phyloP scores from a whole-genome alignment of 2,888 invertebrate species.

The Limulus polyphemus region DNA sequence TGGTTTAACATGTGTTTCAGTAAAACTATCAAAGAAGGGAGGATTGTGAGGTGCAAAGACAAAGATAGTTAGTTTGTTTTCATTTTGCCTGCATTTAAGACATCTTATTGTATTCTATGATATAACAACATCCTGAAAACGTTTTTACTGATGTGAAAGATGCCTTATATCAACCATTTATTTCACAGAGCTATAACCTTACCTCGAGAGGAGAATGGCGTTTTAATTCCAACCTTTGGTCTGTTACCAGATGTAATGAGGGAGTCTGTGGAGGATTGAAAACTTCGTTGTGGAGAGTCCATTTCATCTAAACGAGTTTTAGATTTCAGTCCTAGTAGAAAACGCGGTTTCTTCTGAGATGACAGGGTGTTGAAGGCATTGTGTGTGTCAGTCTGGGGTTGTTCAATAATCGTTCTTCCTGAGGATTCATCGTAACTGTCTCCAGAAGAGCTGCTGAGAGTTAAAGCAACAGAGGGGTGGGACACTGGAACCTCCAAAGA shows the following conservation, averaged over 20 bases:
- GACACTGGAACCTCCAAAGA: too few relatives aligned
- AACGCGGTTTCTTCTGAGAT: constrained; percentile 20
- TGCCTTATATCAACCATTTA: too few relatives aligned
- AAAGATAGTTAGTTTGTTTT: too few relatives aligned
- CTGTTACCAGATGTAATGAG: too few relatives aligned
- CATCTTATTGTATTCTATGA: too few relatives aligned
- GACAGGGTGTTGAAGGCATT: not conserved
- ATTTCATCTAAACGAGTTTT: constrained; percentile 25
- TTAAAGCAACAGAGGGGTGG: too few relatives aligned
- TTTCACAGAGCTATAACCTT: not conserved
- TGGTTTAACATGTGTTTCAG: too few relatives aligned
- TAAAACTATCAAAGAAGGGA: too few relatives aligned
- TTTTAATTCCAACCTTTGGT: constrained; percentile 18
- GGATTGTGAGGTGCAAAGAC: too few relatives aligned
- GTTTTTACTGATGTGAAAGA: too few relatives aligned
- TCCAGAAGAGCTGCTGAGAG: not conserved
- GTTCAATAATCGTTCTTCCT: constrained; percentile 1
- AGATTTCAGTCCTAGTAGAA: constrained; percentile 25
- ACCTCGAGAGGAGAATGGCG: constrained; percentile 18
- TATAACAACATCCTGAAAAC: too few relatives aligned
- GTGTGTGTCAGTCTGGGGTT: not conserved
- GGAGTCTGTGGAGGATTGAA: constrained; percentile 5
- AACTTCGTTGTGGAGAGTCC: not conserved
- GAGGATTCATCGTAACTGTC: not conserved
- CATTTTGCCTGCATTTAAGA: too few relatives aligned